phyloP scores from a whole-genome alignment of 92 coral and sea anemone genomes.

The Bergia sp. region DNA sequence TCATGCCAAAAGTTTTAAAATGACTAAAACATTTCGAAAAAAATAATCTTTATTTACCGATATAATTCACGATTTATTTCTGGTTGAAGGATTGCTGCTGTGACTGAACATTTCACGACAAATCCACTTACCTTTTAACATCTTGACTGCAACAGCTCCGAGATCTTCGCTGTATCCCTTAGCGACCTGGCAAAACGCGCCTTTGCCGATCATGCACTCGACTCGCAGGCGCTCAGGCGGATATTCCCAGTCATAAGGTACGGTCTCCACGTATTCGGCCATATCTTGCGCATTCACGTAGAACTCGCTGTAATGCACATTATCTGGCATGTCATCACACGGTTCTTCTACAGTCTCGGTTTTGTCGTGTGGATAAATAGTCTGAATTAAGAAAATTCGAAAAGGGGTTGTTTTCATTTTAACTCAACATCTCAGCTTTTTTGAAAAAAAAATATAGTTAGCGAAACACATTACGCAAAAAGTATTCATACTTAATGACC shows the following conservation, averaged over 20 bases:
- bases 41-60: neutral
- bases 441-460: neutral
- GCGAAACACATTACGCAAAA: too few species aligned
- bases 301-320: constrained; percentile 25
- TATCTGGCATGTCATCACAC: constrained; percentile 4
- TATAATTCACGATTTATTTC: neutral
- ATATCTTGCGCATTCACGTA: constrained; percentile 1
- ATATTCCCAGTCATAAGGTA: constrained; percentile 64
- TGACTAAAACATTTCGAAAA: neutral
- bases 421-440: neutral
- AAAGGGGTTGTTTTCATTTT: neutral
- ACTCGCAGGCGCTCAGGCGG: constrained; percentile 60
- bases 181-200: constrained; percentile 85
- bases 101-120: neutral
- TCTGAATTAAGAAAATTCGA: neutral
- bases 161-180: constrained; percentile 70
- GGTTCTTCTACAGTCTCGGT: constrained; percentile 19
- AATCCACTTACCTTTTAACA: constrained; percentile 59
- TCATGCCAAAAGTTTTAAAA: too few species aligned
- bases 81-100: neutral
- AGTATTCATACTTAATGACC: too few species aligned
- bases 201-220: constrained; percentile 74
- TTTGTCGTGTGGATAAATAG: constrained; percentile 22
- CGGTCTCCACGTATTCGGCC: neutral
- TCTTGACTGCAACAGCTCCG: constrained; percentile 82